These are phyloP conservation scores for Cheirogaleus medius DNA, from an alignment of 2,113 vertebrate species.

Conservation along the genomic window DNA sequence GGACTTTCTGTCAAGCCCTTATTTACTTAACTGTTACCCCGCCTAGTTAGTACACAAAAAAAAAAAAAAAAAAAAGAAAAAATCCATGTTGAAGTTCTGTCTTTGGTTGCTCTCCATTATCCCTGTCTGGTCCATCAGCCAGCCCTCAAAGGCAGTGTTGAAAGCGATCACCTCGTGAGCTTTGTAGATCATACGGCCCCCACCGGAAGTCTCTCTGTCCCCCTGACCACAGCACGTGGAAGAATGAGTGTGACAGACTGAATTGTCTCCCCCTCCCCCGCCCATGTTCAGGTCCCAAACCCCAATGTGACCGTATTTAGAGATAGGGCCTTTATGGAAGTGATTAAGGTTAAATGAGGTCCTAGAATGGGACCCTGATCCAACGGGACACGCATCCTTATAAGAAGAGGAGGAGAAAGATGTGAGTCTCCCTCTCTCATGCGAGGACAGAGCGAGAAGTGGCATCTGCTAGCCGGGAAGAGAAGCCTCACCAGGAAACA, in stretches of 20 bases:
- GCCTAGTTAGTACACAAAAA: background rate
- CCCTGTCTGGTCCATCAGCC: background rate
- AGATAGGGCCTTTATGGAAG: background rate
- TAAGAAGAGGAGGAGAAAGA: background rate
- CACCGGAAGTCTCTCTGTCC: background rate
- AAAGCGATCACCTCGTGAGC: background rate
- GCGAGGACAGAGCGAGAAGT: background rate
- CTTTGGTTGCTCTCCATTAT: background rate
- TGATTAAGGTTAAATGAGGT: background rate
- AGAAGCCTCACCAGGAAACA: background rate
- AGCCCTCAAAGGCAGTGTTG: background rate
- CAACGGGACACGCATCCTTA: background rate
- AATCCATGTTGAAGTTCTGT: background rate
- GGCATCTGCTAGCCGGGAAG: background rate
- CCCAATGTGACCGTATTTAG: background rate
- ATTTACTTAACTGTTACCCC: background rate
- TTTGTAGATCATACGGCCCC: background rate
- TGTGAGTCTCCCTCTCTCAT: no score
- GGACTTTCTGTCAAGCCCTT: background rate
- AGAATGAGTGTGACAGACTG: background rate
- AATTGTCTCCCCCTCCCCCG: background rate
- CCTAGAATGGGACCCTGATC: background rate
- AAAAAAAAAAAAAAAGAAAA: background rate
- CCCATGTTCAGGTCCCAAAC: background rate
- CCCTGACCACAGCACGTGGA: background rate